These are phyloP conservation scores for Diabrotica undecimpunctata DNA, from an alignment of 1,140 invertebrate species.

Conservation along the genomic window DNA sequence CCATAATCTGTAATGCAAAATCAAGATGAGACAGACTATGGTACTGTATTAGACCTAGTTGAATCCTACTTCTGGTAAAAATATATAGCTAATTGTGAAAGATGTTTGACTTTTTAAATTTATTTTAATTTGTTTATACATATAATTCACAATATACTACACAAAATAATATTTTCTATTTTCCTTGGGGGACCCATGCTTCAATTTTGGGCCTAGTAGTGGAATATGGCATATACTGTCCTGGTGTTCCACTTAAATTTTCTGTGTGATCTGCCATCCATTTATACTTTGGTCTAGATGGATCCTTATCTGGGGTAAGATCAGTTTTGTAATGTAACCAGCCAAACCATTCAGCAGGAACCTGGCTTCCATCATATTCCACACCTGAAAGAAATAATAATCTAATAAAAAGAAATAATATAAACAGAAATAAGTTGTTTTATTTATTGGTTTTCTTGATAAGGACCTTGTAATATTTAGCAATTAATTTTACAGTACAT, in stretches of 20 bases:
- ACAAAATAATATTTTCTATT: slow-evolving; percentile 7
- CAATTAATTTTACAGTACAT: neutral
- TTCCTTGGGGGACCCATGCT: slow-evolving; percentile 68
- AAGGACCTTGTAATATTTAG: neutral
- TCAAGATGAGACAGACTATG: no score
- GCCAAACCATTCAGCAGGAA: slow-evolving; percentile 87
- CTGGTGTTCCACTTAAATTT: slow-evolving; percentile 77
- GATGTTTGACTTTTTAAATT: no score
- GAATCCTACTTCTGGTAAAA: no score
- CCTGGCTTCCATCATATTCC: slow-evolving; percentile 92
- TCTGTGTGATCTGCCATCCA: slow-evolving; percentile 84
- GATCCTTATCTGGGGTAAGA: slow-evolving; percentile 68
- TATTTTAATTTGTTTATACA: no score
- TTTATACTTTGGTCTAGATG: slow-evolving; percentile 69
- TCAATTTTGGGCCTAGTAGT: slow-evolving; percentile 83
- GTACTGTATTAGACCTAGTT: no score
- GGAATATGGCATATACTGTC: slow-evolving; percentile 83
- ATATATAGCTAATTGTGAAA: no score
- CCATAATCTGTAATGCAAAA: no score
- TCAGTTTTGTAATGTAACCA: slow-evolving; percentile 86
- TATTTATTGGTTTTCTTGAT: no score
- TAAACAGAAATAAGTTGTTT: no score
- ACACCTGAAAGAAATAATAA: slow-evolving; percentile 48
- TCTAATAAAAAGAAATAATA: no score
- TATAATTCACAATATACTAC: no score